phyloP scores from a whole-genome alignment of 2,113 vertebrate genomes.

The Hippocampus guttulatus region DNA sequence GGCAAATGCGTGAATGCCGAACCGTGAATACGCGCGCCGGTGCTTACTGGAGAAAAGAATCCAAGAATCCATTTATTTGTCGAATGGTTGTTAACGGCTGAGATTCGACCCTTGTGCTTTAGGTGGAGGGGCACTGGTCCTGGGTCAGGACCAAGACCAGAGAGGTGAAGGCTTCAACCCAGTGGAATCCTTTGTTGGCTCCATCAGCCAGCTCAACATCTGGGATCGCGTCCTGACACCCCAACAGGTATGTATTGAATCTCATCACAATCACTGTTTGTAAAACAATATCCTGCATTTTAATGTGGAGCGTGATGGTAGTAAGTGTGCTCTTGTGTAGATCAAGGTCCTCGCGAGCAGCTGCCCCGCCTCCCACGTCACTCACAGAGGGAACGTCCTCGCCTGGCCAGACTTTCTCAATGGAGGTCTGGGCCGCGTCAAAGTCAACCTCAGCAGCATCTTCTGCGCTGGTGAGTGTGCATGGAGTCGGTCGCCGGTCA shows the following conservation, averaged over 20 bases:
- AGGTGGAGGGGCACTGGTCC: constrained; percentile 90
- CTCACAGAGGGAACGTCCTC: constrained; percentile 85
- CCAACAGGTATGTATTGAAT: constrained; percentile 73
- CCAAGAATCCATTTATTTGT: background rate
- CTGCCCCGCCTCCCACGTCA: constrained; percentile 80
- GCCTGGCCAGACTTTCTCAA: constrained; percentile 94
- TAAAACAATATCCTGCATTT: background rate
- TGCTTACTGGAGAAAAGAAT: background rate
- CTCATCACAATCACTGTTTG: background rate
- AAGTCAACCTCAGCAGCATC: constrained; percentile 83
- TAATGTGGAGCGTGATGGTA: background rate
- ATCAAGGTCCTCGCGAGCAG: constrained; percentile 86
- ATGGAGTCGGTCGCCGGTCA: too few species aligned
- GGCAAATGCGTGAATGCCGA: too few species aligned
- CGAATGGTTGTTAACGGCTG: constrained; percentile 34
- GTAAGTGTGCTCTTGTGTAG: constrained; percentile 53
- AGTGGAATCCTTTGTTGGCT: constrained; percentile 95
- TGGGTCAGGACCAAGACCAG: constrained; percentile 95
- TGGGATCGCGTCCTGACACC: constrained; percentile 89
- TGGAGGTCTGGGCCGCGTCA: constrained; percentile 87
- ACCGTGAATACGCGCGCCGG: too few species aligned
- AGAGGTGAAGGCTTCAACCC: constrained; percentile 95
- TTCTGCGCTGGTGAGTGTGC: constrained; percentile 86
- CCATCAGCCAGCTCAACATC: constrained; percentile 93
- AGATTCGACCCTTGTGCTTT: constrained; percentile 14